These are phyloP conservation scores for Dicyrtoma fusca DNA, from an alignment of 2,888 invertebrate genomes.

Conservation along the genomic window DNA sequence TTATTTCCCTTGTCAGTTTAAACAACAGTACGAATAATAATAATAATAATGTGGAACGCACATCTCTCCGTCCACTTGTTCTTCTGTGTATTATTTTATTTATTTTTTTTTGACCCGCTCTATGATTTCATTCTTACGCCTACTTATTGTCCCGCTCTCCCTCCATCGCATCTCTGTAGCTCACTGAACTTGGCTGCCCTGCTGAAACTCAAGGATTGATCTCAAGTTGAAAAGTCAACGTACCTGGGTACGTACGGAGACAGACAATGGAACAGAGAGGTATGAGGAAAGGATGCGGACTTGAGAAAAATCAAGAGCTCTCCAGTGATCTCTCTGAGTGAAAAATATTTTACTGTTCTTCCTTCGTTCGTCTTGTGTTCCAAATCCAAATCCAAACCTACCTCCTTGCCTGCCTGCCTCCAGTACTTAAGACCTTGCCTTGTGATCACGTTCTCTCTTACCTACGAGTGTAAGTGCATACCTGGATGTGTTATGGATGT, in stretches of 20 bases:
- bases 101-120: too few species aligned
- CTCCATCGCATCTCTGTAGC: neutral
- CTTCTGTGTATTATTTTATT: too few species aligned
- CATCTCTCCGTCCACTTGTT: too few species aligned
- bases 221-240: neutral
- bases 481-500: neutral
- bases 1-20: too few species aligned
- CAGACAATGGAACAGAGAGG: neutral
- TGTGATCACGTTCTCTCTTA: too few species aligned
- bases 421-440: neutral
- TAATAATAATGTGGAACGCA: too few species aligned
- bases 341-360: constrained; percentile 22
- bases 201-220: neutral
- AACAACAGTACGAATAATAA: too few species aligned
- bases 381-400: too few species aligned
- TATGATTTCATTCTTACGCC: neutral
- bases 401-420: neutral
- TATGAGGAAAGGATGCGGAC: neutral
- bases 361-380: too few species aligned
- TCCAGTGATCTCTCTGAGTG: constrained; percentile 23
- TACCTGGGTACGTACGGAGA: neutral
- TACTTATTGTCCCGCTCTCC: neutral
- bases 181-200: neutral
- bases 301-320: constrained; percentile 12
- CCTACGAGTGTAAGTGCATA: too few species aligned